Base-by-base conservation (phyloP, 2,113 vertebrate genomes). In the Okapia johnstoni region DNA sequence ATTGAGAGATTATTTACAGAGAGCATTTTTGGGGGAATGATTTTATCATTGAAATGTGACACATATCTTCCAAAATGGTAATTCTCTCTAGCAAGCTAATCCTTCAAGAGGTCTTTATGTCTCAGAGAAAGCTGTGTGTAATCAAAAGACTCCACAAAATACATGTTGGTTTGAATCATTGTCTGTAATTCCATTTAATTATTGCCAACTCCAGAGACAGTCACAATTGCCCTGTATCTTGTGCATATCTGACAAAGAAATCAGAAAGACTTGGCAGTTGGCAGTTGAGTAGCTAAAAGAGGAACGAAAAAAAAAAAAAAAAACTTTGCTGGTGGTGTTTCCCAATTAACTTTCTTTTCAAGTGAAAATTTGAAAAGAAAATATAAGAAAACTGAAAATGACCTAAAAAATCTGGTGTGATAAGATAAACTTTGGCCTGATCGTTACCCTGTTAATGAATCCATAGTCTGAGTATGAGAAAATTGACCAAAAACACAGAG, bases 101-200 rank as follows among this genome's bases (percentile, higher is more conserved):
- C 97, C 97, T 98, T 98, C 97, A 97, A 95, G 94, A 94, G 76
- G 94, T 48, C 97, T 98, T 23, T 95, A 36, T 96, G 93, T 94
- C 93, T 98, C 98, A 95, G 81, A 97, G 96, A 98, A 98, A 98
- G 96, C 95, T 91, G 54, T 93, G 94, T 46, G 52, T 81, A 98
- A 98, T 97, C 98, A 98, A 98, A 98, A 98, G 96, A 66, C 88
- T 93, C 16, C 63, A 96, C 76, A 96, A 90, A 98, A 97, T 94
- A 52, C 60, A 79, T 50, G 91, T 86, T 77, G 55, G 60, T 96
- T 50, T 94, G 43, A 25, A 0, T 96, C 97, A 79, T 81, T 87
- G 96, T 95, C 57, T 97, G 55, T 94, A 79, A 16, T 98, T 98
- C 96, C 92, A 88, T 98, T 99, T 98, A 98, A 98, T 96, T 98